Base-by-base conservation (phyloP, 2,113 vertebrate species). In the Acanthisitta chloris region DNA sequence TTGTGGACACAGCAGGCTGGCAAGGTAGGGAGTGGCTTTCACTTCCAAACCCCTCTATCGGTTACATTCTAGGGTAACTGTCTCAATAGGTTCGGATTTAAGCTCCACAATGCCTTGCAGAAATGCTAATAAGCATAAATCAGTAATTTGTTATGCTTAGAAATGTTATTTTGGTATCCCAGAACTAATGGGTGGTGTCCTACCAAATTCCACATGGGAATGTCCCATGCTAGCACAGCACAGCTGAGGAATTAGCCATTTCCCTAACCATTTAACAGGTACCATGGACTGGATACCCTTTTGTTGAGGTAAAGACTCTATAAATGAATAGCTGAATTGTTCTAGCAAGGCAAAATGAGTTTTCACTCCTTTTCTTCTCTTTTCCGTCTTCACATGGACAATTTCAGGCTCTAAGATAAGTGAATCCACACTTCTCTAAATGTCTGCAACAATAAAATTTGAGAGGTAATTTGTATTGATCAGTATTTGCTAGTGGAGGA, bases 391-490 rank as follows among this genome's bases (percentile, higher is more conserved):
- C 67, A 43, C 31, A 2, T n/a, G 76, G 84, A 36, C 5, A 2
- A 79, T 93, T 88, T 87, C 54, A 80, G 70, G 24, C 81, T 51
- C 1, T 28, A 9, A 81, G 59, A 49, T 49, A 33, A 87, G 62
- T 42, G 70, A 85, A 82, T 76, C 67, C 59, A 89, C 64, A 49
- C 67, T 86, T 67, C 46, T 82, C 55, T 88, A 86, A 86, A 74
- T 84, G 55, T 70, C 94, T 14, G 24, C 67, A 78, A 14, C 54
- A 62, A 64, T 80, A 92, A 93, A 81, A 81, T 62, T 46, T 73
- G 67, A 86, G 83, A 86, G 71, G n/a, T 83, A 55, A 83, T 94
- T 90, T 94, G 43, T 93, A 89, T 74, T 71, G 86, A 94, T 92
- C 73, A 45, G 40, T 59, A 52, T 92, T 92, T 92, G 69, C 73